A percentile compares a stretch with the other conserved stretches of the same genome.
Evolutionary conservation across 2,113 vertebrate species (phyloP).

Genomic region (Sander vitreus): DNA sequence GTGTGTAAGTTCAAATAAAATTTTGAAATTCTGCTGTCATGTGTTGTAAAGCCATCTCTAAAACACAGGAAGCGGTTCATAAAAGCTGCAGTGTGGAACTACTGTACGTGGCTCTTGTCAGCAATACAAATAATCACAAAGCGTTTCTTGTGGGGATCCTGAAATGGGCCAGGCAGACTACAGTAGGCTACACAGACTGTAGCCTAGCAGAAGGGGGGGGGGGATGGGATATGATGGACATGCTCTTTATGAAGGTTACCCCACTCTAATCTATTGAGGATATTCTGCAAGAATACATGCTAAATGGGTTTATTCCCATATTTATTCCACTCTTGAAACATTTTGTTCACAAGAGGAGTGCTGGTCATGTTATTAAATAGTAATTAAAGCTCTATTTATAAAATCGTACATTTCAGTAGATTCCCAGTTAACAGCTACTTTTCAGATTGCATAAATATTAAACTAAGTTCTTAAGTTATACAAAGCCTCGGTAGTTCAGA

Average conservation of each 20-base stretch:
- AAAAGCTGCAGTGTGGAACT: constrained; percentile 23
- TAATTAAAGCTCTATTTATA: neutral
- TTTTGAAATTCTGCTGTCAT: constrained; percentile 53
- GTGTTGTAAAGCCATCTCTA: constrained; percentile 39
- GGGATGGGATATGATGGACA: constrained; percentile 46
- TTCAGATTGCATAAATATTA: neutral
- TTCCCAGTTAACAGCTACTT: neutral
- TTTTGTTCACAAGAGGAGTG: neutral
- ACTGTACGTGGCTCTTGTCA: neutral
- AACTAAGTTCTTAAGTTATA: neutral
- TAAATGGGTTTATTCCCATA: neutral
- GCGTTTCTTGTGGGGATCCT: constrained; percentile 20
- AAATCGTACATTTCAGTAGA: neutral
- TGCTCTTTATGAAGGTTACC: constrained; percentile 42
- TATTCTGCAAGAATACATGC: neutral
- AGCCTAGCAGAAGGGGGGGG: neutral
- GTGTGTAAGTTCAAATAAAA: constrained; percentile 76
- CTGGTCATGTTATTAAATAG: neutral
- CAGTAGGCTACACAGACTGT: neutral
- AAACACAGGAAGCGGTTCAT: constrained; percentile 34
- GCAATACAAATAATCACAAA: constrained; percentile 14
- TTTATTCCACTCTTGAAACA: neutral
- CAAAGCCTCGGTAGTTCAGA: neutral
- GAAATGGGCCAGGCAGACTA: constrained; percentile 30
- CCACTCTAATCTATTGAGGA: constrained; percentile 1